Evolutionary conservation across 2,888 invertebrate species (phyloP), one percentile per base, ranked within the genome.

Genomic region (Drosophila aldrichi): DNA sequence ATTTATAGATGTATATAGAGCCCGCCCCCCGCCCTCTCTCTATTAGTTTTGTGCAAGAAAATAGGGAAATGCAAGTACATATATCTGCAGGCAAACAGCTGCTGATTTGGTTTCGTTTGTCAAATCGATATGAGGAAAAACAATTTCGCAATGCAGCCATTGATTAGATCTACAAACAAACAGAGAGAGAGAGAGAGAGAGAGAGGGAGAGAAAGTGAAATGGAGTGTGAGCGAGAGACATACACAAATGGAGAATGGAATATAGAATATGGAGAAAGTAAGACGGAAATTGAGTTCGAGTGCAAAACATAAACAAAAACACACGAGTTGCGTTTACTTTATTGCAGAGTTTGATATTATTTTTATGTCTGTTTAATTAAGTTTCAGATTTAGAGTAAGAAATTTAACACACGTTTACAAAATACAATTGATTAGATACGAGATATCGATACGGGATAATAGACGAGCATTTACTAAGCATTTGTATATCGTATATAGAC

Each of bases 321-420:
- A 88, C 82, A 88, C 77, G 73, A 71, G 66, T 85, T 84, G 88
- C 74, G 81, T 77, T 83, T 85, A 77, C 82, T 76, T 84, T 80
- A 77, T 82, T 86, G 72, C 75, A 59, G 62, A 52, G 67, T 54
- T 74, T 32, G 48, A 18, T 48, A 32, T 32, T 48, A 4, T 29
- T 38, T 67, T 46, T 20, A 36, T 68, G 74, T 81, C 74, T 69
- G 41, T 43, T 61, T 38, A 36, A 36, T 34, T 20, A 40, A 25
- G 46, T 46, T 46, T 46, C 29, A n/a, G n/a, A 29, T 10, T 29
- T 44, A 49, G 62, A 46, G 43, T 68, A 68, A 44, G 52, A 61
- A 66, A 61, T 65, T 77, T 67, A 73, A 61, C 70, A 71, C 56
- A 76, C 79, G 67, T 59, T 83, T 85, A 88, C 71, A 85, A 79